phyloP scores from a whole-genome alignment of 1,140 invertebrate genomes.

The Wasmannia auropunctata region DNA sequence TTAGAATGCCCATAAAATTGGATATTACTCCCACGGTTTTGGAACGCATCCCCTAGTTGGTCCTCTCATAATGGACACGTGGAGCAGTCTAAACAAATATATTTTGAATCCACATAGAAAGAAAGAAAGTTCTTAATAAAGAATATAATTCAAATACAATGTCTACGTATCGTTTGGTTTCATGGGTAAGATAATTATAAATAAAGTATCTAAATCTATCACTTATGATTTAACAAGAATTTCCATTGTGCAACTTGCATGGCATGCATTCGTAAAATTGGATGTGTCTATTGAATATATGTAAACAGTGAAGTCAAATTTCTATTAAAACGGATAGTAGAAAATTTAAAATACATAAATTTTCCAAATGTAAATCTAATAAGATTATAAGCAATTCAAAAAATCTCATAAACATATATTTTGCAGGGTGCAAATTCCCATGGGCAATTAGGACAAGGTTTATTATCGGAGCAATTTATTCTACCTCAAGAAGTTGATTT shows the following conservation, averaged over 20 bases:
- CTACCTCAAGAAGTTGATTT: constrained; percentile 86
- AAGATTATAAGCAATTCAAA: not conserved
- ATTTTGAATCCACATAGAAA: not conserved
- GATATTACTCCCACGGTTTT: too few species aligned
- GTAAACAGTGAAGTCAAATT: too few species aligned
- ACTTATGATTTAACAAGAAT: not conserved
- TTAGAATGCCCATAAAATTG: too few species aligned
- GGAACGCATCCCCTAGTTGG: too few species aligned
- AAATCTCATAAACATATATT: constrained; percentile 10
- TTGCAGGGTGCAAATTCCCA: constrained; percentile 93
- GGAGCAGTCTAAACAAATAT: not conserved
- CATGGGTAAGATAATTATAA: constrained; percentile 59
- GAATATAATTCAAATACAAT: constrained; percentile 1
- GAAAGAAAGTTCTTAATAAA: not conserved
- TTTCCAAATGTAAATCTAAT: not conserved
- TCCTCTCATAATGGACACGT: too few species aligned
- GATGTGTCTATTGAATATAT: too few species aligned
- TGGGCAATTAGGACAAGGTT: constrained; percentile 91
- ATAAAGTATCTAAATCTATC: not conserved
- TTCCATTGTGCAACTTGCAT: not conserved
- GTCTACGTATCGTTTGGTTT: constrained; percentile 47
- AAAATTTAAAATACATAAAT: too few species aligned
- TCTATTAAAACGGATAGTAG: too few species aligned
- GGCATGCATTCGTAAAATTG: not conserved
- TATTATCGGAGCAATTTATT: constrained; percentile 88